Evolutionary conservation across 2,888 invertebrate species (phyloP).

Genomic region (Uloborus plumipes): DNA sequence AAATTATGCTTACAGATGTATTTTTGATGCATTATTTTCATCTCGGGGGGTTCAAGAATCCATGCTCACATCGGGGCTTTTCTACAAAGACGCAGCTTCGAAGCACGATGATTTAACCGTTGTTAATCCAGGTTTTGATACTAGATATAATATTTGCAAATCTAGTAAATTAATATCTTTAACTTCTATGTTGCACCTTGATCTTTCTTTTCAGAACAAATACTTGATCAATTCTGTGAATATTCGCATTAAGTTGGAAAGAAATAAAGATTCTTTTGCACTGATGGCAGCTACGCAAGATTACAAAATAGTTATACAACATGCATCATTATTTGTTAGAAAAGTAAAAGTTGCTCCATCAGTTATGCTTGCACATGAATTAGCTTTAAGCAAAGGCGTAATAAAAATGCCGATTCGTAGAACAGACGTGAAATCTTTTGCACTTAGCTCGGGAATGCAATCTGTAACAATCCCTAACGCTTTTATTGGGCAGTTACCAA

Average conservation of each 20-base stretch:
- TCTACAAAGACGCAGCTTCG: conserved; percentile 13
- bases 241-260: conserved; percentile 14
- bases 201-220: conserved; percentile 17
- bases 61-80: conserved; percentile 5
- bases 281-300: not conserved
- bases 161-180: not conserved
- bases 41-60: not conserved
- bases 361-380: not conserved
- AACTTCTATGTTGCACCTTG: conserved; percentile 15
- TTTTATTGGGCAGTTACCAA: conserved; percentile 30
- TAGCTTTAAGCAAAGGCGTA: not conserved
- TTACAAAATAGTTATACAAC: conserved; percentile 12
- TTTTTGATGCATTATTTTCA: conserved; percentile 1
- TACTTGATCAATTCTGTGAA: conserved; percentile 9
- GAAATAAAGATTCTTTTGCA: conserved; percentile 14
- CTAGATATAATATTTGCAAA: not conserved
- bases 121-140: conserved; percentile 7
- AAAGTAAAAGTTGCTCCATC: conserved; percentile 13
- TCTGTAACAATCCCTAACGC: conserved; percentile 12
- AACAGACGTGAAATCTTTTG: conserved; percentile 18
- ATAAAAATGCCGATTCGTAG: conserved; percentile 30
- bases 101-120: not conserved
- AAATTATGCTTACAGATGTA: conserved; percentile 17
- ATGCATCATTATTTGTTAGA: conserved; percentile 13
- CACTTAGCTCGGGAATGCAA: conserved; percentile 5